These are phyloP conservation scores for Bradypus variegatus DNA, from an alignment of 2,797 vertebrate genomes.

Conservation along the genomic window DNA sequence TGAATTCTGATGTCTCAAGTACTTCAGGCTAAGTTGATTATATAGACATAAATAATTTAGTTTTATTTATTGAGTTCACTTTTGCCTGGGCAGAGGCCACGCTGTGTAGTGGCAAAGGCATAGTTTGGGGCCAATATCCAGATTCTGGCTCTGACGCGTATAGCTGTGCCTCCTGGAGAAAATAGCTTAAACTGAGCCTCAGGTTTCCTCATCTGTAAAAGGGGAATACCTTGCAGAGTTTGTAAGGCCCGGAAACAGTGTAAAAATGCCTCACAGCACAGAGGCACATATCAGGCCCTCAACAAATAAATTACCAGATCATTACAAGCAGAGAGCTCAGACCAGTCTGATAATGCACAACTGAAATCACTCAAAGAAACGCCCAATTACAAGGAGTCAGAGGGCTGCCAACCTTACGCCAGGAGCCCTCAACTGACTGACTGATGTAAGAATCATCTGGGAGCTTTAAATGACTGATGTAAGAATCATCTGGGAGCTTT, in stretches of 20 bases:
- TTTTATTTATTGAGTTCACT: constrained; percentile 7
- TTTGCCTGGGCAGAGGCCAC: background rate
- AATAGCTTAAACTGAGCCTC: background rate
- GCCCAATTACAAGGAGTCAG: background rate
- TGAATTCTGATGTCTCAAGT: background rate
- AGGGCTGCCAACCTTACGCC: background rate
- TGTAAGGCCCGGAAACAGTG: background rate
- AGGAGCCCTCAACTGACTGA: background rate
- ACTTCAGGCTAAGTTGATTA: background rate
- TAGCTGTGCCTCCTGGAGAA: background rate
- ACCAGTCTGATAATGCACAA: background rate
- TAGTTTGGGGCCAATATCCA: background rate
- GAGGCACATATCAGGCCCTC: background rate
- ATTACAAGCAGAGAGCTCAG: background rate
- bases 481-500: background rate
- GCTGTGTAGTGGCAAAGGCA: background rate
- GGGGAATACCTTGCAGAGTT: background rate
- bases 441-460: background rate
- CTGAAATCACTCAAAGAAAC: background rate
- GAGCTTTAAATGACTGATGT: background rate
- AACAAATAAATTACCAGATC: background rate
- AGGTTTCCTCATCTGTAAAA: background rate
- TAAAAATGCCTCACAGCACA: background rate
- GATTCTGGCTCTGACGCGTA: background rate
- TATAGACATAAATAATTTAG: background rate